Conservation (phyloP, 2,888 invertebrate species). For the Stenotaenia linearis region DNA sequence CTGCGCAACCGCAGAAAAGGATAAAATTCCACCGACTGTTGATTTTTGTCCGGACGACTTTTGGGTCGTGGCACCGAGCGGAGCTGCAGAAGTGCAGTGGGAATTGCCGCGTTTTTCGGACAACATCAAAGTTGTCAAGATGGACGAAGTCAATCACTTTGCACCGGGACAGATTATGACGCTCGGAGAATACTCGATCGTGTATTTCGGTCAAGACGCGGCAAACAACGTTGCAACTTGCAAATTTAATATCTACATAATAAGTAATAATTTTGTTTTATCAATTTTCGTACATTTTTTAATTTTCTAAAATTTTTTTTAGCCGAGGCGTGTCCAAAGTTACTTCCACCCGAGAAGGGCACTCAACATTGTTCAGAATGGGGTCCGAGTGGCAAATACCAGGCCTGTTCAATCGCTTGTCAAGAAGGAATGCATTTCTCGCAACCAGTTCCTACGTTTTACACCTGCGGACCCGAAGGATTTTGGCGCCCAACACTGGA, state of each 20-base stretch:
- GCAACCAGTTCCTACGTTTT: constrained; percentile 89
- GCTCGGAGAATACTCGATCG: constrained; percentile 53
- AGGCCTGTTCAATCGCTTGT: constrained; percentile 87
- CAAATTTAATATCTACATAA: constrained; percentile 81
- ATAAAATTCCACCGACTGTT: constrained; percentile 76
- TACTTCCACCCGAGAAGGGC: constrained; percentile 85
- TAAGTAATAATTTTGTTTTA: constrained; percentile 58
- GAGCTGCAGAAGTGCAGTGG: constrained; percentile 83
- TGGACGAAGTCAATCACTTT: constrained; percentile 79
- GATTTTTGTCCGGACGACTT: constrained; percentile 89
- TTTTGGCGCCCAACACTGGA: constrained; percentile 88
- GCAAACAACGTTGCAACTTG: constrained; percentile 88
- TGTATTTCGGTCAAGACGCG: constrained; percentile 87
- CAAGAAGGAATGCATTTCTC: constrained; percentile 76
- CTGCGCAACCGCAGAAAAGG: constrained; percentile 75
- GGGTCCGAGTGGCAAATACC: constrained; percentile 94
- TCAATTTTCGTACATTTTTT: not conserved
- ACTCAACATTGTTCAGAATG: constrained; percentile 87
- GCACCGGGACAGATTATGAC: constrained; percentile 63
- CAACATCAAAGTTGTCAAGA: constrained; percentile 71
- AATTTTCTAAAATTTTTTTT: not conserved
- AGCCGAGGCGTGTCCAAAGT: constrained; percentile 87
- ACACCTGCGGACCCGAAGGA: constrained; percentile 96
- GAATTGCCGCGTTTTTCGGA: constrained; percentile 87
- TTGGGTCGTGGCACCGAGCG: constrained; percentile 89